These are phyloP conservation scores for Orientallactaga bullata DNA, from an alignment of 2,113 vertebrate genomes.

Conservation along the genomic window DNA sequence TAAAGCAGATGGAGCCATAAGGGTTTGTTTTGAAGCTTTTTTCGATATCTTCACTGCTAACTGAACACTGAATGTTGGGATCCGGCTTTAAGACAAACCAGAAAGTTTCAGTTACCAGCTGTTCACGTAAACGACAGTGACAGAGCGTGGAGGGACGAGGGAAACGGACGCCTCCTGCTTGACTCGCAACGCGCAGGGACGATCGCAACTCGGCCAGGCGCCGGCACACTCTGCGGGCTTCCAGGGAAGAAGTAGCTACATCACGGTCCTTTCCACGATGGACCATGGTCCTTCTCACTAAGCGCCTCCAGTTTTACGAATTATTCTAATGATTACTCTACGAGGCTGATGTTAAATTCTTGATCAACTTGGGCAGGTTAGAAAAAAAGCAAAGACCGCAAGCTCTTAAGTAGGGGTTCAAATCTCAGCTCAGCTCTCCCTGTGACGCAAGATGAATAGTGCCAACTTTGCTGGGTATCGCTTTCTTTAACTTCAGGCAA, in stretches of 20 bases:
- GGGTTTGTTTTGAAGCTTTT: constrained; percentile 94
- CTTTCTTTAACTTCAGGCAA: constrained; percentile 5
- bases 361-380: neutral
- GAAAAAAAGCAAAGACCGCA: constrained; percentile 17
- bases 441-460: neutral
- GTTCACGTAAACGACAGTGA: constrained; percentile 68
- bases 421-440: neutral
- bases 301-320: neutral
- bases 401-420: neutral
- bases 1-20: constrained; percentile 93
- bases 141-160: neutral
- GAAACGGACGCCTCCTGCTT: too few species aligned
- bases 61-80: constrained; percentile 93
- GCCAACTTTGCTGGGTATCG: neutral
- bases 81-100: constrained; percentile 90
- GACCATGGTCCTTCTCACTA: neutral
- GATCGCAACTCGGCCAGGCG: neutral
- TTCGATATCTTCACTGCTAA: constrained; percentile 97
- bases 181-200: neutral
- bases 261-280: neutral
- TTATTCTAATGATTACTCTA: neutral
- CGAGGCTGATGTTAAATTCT: constrained; percentile 29
- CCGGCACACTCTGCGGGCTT: neutral
- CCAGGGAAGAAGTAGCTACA: neutral
- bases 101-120: constrained; percentile 81